Base-by-base conservation (phyloP, 2,113 vertebrate species). In the Colaptes auratus region DNA sequence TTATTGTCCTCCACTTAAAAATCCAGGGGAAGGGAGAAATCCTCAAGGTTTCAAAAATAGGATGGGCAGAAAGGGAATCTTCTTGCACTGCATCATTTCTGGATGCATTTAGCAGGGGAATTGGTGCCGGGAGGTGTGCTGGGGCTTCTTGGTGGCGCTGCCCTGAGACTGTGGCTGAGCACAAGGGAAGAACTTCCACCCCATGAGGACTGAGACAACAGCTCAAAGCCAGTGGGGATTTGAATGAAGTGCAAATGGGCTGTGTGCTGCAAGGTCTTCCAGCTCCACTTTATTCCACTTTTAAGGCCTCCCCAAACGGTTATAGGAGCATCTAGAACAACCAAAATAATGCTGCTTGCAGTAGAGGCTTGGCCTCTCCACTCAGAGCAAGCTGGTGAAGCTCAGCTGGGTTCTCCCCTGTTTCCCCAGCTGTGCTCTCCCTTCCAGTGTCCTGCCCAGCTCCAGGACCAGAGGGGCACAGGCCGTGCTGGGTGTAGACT, bases 51-150 rank as follows among this genome's bases (percentile, higher is more conserved):
- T 39, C 4, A 53, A 75, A 13, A 46, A 13, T 6, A 52, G 17
- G 9, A 4, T n/a, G 39, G 28, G 3, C 3, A 31, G 64, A 35
- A 30, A 42, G 27, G 30, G 30, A 18, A 7, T 8, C 27, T 3
- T 2, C 2, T 3, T 67, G 30, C 6, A 4, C 1, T 20, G 20
- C 6, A 6, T 30, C 6, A 0, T 3, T 30, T 33, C 69, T 39
- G n/a, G 60, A 11, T 44, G 42, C 7, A 8, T 76, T 87, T 5
- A 59, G 53, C 35, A 39, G 35, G 17, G 12, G 19, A 53, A 31
- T 28, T 12, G 15, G 15, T 2, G 21, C 21, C 39, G 19, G 7
- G 4, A 77, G 59, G 12, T 0, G 2, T 31, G 59, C 36, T 44
- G 58, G 31, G 27, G 9, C 4, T 87, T 12, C 36, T 65, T 50